Conservation (phyloP, 2,888 invertebrate genomes). For the Drosophila quinaria region DNA sequence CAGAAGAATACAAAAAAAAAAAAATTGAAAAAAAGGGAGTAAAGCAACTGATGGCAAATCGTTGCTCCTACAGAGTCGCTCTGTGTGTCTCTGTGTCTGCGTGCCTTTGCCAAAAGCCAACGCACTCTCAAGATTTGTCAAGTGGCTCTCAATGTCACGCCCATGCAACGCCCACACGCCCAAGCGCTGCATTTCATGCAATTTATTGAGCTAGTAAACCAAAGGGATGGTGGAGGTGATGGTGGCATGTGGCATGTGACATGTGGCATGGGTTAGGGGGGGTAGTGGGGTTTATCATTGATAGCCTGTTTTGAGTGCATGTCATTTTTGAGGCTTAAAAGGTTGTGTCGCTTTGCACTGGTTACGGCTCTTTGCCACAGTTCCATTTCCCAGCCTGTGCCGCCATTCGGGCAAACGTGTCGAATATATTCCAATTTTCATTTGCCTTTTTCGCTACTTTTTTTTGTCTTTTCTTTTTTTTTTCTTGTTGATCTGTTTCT, state of each 20-base stretch:
- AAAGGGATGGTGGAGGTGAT: not conserved
- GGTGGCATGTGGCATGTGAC: conserved; percentile 1
- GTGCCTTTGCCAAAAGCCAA: conserved; percentile 37
- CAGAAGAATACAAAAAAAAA: too few species aligned
- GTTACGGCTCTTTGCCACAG: conserved; percentile 8
- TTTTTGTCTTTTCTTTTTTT: not conserved
- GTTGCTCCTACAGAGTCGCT: conserved; percentile 19
- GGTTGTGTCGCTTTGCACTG: conserved; percentile 29
- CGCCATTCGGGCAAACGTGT: conserved; percentile 1
- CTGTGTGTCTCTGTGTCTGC: conserved; percentile 6
- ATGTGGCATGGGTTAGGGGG: not conserved
- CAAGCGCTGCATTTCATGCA: conserved; percentile 23
- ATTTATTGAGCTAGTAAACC: conserved; percentile 27
- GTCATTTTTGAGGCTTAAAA: conserved; percentile 46
- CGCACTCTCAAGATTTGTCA: conserved; percentile 49
- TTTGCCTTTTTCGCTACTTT: conserved; percentile 4
- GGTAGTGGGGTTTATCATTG: conserved; percentile 8
- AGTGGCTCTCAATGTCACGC: conserved; percentile 51
- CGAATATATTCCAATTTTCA: not conserved
- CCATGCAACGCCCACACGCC: conserved; percentile 17
- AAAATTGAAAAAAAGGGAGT: not conserved
- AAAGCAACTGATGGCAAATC: conserved; percentile 22
- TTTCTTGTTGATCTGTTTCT: not conserved
- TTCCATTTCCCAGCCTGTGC: not conserved
- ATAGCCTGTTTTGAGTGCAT: conserved; percentile 30